These are phyloP conservation scores for Acrocyrtus sp. DNA, from an alignment of 2,888 invertebrate species.

Conservation along the genomic window DNA sequence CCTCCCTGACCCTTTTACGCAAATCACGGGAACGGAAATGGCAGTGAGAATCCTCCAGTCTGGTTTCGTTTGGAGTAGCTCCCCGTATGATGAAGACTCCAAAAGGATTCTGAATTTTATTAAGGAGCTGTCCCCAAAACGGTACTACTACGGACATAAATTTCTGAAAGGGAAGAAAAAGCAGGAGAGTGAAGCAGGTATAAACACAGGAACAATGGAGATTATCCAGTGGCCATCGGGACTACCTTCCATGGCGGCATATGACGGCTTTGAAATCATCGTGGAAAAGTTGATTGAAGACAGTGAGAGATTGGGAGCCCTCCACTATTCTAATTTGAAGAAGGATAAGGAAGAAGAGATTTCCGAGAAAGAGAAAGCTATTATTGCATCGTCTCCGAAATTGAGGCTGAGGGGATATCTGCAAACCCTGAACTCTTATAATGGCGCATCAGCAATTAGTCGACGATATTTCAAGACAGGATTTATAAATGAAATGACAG, in stretches of 20 bases:
- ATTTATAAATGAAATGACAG: background rate
- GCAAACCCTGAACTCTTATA: background rate
- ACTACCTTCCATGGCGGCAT: constrained; percentile 14
- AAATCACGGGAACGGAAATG: constrained; percentile 38
- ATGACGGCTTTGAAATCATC: constrained; percentile 13
- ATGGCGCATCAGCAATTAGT: background rate
- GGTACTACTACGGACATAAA: background rate
- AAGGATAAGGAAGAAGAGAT: background rate
- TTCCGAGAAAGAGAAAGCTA: too few relatives aligned
- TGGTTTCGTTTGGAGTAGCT: constrained; percentile 22
- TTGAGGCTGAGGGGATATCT: background rate
- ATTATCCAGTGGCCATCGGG: background rate
- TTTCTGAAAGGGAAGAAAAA: background rate
- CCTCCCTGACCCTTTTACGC: constrained; percentile 37
- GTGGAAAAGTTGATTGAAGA: background rate
- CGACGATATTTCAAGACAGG: background rate
- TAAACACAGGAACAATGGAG: background rate
- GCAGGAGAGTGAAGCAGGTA: background rate
- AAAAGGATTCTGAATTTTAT: background rate
- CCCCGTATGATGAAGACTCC: background rate
- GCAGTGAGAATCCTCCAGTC: constrained; percentile 36
- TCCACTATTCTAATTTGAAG: background rate
- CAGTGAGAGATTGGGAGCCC: background rate
- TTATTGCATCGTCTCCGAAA: background rate
- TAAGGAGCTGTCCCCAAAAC: background rate